A percentile compares a stretch with the other conserved stretches of the same genome.
Conservation (phyloP, 2,888 invertebrate genomes). For the Phanerotoma sp. region DNA sequence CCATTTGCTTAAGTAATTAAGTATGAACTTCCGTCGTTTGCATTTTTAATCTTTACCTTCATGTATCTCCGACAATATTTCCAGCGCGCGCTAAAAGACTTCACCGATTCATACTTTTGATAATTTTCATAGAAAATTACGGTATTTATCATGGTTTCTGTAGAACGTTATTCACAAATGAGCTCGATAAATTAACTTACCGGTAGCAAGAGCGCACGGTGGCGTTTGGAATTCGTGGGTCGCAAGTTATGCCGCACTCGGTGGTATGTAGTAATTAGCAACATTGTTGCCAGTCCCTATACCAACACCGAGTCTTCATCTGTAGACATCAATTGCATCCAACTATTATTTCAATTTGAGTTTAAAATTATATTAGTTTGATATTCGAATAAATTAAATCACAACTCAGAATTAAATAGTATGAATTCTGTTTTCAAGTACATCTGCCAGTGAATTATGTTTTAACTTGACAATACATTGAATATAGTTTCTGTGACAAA, state of each 20-base stretch:
- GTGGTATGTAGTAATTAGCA: slow-evolving; percentile 57
- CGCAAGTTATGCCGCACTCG: slow-evolving; percentile 55
- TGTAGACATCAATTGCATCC: too few species aligned
- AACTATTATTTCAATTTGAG: too few species aligned
- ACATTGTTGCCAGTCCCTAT: slow-evolving; percentile 43
- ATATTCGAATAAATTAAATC: too few species aligned
- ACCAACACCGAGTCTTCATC: slow-evolving; percentile 13
- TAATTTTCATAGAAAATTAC: slow-evolving; percentile 4
- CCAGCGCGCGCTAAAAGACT: too few species aligned
- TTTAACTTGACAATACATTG: slow-evolving; percentile 41
- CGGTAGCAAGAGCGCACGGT: slow-evolving; percentile 23
- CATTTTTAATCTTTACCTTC: too few species aligned
- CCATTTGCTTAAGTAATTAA: too few species aligned
- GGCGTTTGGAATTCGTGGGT: slow-evolving; percentile 49
- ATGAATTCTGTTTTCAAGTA: too few species aligned
- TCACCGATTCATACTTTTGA: neutral
- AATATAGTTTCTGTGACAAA: slow-evolving; percentile 16
- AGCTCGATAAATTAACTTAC: slow-evolving; percentile 28
- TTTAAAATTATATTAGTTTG: too few species aligned
- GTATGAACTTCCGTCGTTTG: too few species aligned
- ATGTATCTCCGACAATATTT: too few species aligned
- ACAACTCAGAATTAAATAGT: too few species aligned
- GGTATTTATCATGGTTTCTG: slow-evolving; percentile 5
- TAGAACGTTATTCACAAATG: slow-evolving; percentile 17
- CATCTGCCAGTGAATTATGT: slow-evolving; percentile 54